phyloP scores from a whole-genome alignment of 2,888 invertebrate species.

The Pollenia griseotomentosa region DNA sequence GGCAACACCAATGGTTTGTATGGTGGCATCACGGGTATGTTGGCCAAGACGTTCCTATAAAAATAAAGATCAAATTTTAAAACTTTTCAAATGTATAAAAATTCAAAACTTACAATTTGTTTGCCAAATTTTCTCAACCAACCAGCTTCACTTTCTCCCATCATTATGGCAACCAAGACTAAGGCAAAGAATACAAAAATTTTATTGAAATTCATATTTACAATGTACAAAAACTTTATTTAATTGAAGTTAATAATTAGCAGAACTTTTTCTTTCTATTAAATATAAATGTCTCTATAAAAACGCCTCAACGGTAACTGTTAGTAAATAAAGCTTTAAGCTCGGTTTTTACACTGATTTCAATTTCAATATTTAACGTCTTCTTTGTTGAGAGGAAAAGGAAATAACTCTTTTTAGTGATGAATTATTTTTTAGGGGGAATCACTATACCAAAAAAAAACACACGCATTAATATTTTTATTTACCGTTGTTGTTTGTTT shows the following conservation, averaged over 20 bases:
- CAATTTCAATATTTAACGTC: not conserved
- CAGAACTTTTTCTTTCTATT: not conserved
- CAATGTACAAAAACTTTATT: constrained; percentile 54
- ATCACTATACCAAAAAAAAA: not conserved
- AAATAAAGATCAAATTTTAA: not conserved
- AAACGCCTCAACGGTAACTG: not conserved
- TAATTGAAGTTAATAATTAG: constrained; percentile 74
- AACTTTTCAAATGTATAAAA: not conserved
- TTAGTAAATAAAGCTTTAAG: not conserved
- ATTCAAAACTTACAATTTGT: constrained; percentile 77
- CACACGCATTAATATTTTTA: too few species aligned
- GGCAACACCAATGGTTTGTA: constrained; percentile 75
- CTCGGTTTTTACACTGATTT: not conserved
- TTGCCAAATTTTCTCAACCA: constrained; percentile 80
- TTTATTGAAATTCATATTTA: constrained; percentile 76
- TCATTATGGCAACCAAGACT: constrained; percentile 75
- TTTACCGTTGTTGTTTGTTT: too few species aligned
- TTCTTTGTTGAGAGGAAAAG: constrained; percentile 1
- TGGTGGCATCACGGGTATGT: constrained; percentile 76
- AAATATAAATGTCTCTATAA: not conserved
- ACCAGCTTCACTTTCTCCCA: constrained; percentile 79
- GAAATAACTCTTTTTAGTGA: not conserved
- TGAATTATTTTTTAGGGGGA: not conserved
- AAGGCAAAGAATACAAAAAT: constrained; percentile 76
- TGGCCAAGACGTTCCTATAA: constrained; percentile 76